phyloP scores from a whole-genome alignment of 2,797 vertebrate species.

The Botia almorhae region DNA sequence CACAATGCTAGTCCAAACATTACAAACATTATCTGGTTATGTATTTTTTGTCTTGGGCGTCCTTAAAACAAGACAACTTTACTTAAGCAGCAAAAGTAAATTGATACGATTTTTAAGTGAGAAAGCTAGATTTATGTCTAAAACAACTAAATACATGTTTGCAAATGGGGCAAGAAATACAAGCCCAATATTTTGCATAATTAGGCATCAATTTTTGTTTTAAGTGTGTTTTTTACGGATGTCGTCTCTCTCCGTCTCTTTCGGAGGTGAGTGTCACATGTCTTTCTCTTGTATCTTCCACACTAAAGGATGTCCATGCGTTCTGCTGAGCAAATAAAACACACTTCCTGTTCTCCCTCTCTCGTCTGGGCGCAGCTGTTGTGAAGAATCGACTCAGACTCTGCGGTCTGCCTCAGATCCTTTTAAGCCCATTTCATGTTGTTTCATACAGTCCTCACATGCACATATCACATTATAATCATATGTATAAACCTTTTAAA shows the following conservation, averaged over 20 bases:
- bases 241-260: background rate
- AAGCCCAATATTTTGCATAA: background rate
- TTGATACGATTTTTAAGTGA: background rate
- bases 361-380: slow-evolving; percentile 56
- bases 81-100: background rate
- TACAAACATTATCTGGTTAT: background rate
- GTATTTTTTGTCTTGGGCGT: background rate
- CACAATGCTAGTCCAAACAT: too few species aligned
- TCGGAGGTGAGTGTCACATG: slow-evolving; percentile 55
- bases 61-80: background rate
- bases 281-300: slow-evolving; percentile 57
- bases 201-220: background rate
- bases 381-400: slow-evolving; percentile 29
- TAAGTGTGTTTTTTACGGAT: background rate
- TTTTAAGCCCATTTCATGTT: slow-evolving; percentile 43
- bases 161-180: background rate
- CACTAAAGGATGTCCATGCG: slow-evolving; percentile 57
- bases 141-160: too few species aligned
- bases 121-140: too few species aligned
- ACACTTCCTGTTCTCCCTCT: slow-evolving; percentile 55
- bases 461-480: slow-evolving; percentile 37
- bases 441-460: slow-evolving; percentile 3
- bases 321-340: slow-evolving; percentile 62
- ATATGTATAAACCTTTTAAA: background rate
- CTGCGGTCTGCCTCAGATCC: slow-evolving; percentile 34